Conservation (phyloP, 2,888 invertebrate genomes). For the Celastrina argiolus region DNA sequence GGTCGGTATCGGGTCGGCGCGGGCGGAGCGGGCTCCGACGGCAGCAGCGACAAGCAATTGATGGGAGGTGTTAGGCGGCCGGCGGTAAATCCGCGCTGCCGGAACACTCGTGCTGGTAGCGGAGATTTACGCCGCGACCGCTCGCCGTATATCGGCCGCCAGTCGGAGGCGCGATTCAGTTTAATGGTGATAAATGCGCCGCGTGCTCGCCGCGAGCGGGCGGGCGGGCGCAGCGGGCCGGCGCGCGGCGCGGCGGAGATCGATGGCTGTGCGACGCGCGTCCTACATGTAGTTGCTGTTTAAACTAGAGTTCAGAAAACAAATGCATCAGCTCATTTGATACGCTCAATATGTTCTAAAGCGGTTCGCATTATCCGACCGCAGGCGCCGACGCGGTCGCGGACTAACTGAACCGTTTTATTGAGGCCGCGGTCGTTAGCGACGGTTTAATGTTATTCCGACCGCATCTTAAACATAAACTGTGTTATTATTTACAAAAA, state of each 20-base stretch:
- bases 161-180: constrained; percentile 13
- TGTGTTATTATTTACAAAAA: constrained; percentile 17
- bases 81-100: constrained; percentile 24
- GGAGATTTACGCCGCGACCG: constrained; percentile 11
- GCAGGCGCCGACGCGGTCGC: neutral
- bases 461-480: constrained; percentile 7
- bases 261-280: neutral
- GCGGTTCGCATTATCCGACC: neutral
- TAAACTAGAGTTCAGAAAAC: neutral
- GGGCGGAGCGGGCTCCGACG: constrained; percentile 20
- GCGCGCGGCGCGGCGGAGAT: neutral
- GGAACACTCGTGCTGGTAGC: constrained; percentile 24
- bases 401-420: constrained; percentile 2
- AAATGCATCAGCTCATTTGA: neutral
- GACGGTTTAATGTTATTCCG: constrained; percentile 13
- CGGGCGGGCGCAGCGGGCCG: neutral
- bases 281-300: neutral
- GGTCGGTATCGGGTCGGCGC: neutral
- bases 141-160: neutral
- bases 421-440: neutral
- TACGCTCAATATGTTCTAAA: neutral
- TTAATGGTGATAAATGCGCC: constrained; percentile 17
- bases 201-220: neutral
- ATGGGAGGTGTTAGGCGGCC: constrained; percentile 26
- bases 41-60: constrained; percentile 31